Percentiles rank a stretch among this genome's conserved stretches.
These are phyloP conservation scores for Ambastaia sidthimunki DNA, from an alignment of 2,797 vertebrate genomes.

Conservation along the genomic window DNA sequence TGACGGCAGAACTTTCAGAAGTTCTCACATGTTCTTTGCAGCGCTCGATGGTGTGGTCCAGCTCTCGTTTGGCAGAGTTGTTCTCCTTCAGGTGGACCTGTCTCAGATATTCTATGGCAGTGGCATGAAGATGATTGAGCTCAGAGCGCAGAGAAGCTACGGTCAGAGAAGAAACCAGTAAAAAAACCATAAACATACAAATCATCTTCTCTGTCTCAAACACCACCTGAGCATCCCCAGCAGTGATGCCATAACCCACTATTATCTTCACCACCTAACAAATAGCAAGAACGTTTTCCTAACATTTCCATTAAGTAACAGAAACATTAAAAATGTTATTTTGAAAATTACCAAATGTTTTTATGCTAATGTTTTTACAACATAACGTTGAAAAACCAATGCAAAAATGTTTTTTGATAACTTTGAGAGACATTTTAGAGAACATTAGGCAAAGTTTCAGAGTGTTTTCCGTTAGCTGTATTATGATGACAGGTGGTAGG, in stretches of 20 bases:
- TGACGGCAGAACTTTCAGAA: background rate
- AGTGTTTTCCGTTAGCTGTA: too few species aligned
- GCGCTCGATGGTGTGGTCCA: conserved; percentile 88
- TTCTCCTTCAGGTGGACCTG: conserved; percentile 92
- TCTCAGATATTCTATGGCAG: conserved; percentile 89
- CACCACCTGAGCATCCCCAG: too few species aligned
- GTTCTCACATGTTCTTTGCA: conserved; percentile 85
- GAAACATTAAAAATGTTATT: too few species aligned
- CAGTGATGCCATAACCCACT: background rate
- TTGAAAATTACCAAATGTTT: too few species aligned
- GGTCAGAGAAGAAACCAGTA: conserved; percentile 3
- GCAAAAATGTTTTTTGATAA: too few species aligned
- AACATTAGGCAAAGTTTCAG: too few species aligned
- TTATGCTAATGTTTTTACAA: too few species aligned
- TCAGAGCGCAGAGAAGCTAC: conserved; percentile 94
- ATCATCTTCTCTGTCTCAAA: background rate
- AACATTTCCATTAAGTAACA: too few species aligned
- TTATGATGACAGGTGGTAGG: too few species aligned
- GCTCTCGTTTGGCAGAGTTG: conserved; percentile 82
- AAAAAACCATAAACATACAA: background rate
- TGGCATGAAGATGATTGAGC: conserved; percentile 93
- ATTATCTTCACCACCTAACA: background rate
- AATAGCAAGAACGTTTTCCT: background rate
- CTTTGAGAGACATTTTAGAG: too few species aligned
- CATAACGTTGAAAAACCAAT: too few species aligned